Conservation (phyloP, 2,888 invertebrate genomes). For the Tetranychus piercei region DNA sequence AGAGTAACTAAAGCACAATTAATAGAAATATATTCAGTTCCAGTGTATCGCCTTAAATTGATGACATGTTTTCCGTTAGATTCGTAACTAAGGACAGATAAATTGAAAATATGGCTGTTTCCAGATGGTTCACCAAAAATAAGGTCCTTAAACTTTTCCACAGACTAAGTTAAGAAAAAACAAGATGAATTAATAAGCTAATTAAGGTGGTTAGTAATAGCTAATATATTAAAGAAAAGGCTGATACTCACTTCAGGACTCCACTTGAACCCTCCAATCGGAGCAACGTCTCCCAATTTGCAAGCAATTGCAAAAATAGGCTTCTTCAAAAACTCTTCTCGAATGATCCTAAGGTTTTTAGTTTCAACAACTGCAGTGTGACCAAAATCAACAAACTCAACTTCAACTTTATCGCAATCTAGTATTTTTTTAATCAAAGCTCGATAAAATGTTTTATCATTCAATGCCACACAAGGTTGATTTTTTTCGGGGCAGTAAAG, state of each 20-base stretch:
- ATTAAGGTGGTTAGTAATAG: neutral
- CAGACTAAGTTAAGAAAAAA: neutral
- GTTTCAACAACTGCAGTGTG: neutral
- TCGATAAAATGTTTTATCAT: neutral
- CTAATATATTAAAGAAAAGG: neutral
- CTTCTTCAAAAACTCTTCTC: neutral
- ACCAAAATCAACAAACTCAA: constrained; percentile 14
- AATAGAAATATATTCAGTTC: neutral
- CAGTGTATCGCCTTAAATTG: neutral
- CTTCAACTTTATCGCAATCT: neutral
- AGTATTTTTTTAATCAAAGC: neutral
- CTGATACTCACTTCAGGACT: constrained; percentile 1
- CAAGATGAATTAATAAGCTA: neutral
- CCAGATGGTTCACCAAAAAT: neutral
- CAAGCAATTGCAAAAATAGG: constrained; percentile 3
- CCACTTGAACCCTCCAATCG: constrained; percentile 10
- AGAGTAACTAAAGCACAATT: constrained; percentile 1
- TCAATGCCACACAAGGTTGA: neutral
- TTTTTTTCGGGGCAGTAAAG: neutral
- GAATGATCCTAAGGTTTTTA: neutral
- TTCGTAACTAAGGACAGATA: neutral
- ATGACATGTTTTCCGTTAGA: neutral
- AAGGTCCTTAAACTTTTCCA: neutral
- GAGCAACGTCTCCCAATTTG: constrained; percentile 5
- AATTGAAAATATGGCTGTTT: neutral